A percentile compares a stretch with the other conserved stretches of the same genome.
Evolutionary conservation across 2,797 vertebrate genomes (phyloP).

Genomic region (Saxicola maurus): DNA sequence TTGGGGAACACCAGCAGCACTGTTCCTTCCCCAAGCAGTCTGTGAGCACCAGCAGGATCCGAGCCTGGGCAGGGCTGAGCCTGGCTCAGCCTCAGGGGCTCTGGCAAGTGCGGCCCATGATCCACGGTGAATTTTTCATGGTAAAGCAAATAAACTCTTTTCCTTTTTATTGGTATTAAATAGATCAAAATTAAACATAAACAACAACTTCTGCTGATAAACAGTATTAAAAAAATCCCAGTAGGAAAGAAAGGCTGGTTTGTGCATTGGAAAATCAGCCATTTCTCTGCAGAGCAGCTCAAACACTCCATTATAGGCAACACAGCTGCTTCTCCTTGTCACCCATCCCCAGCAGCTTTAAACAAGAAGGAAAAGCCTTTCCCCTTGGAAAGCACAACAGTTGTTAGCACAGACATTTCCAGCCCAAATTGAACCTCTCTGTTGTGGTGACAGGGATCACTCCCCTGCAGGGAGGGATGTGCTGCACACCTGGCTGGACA

Average conservation of each 20-base stretch:
- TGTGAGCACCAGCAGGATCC: background rate
- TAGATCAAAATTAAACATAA: background rate
- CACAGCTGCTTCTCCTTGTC: background rate
- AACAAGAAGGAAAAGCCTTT: background rate
- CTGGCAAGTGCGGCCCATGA: fast-evolving
- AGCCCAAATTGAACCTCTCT: background rate
- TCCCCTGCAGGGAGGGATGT: background rate
- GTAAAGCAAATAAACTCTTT: background rate
- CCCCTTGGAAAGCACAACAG: background rate
- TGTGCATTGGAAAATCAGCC: background rate
- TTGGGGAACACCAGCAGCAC: background rate
- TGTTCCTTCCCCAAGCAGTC: fast-evolving
- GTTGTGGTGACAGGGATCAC: background rate
- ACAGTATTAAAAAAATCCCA: background rate
- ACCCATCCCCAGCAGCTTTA: background rate
- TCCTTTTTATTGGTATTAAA: background rate
- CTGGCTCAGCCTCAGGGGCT: fast-evolving
- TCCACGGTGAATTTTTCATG: constrained; percentile 8
- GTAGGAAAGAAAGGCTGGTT: background rate
- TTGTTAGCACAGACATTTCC: background rate
- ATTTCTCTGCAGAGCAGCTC: background rate
- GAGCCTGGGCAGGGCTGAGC: fast-evolving
- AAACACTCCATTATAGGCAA: background rate
- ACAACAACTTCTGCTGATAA: background rate
- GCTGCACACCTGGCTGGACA: fast-evolving